Evolutionary conservation across 1,140 invertebrate genomes (phyloP).

Genomic region (Drosophila albomicans): DNA sequence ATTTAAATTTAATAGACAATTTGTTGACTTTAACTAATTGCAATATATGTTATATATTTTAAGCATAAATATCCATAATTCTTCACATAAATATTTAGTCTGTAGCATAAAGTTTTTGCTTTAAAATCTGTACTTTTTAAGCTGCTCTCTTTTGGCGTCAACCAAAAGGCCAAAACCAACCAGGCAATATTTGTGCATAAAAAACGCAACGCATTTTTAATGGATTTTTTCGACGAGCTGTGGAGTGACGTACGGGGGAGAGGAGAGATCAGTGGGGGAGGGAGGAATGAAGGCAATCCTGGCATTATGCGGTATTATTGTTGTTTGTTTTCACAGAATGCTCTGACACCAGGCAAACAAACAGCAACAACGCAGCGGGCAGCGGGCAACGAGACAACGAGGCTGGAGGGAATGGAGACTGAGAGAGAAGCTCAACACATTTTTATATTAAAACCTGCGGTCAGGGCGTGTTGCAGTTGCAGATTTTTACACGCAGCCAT

Average conservation of each 20-base stretch:
- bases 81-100: no score
- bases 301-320: slow-evolving; percentile 57
- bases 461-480: slow-evolving; percentile 52
- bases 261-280: not conserved
- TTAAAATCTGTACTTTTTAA: not conserved
- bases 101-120: not conserved
- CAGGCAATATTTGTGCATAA: slow-evolving; percentile 8
- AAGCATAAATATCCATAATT: no score
- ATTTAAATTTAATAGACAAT: no score
- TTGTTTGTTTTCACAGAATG: slow-evolving; percentile 56
- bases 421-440: slow-evolving; percentile 39
- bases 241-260: not conserved
- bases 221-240: slow-evolving; percentile 50
- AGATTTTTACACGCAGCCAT: slow-evolving; percentile 54
- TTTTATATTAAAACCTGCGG: slow-evolving; percentile 60
- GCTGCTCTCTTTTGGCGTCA: slow-evolving; percentile 16
- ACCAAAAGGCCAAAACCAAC: slow-evolving; percentile 32
- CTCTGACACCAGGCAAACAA: slow-evolving; percentile 55
- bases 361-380: slow-evolving; percentile 36
- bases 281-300: not conserved
- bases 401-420: not conserved
- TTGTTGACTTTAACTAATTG: no score
- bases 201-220: slow-evolving; percentile 54
- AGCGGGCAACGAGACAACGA: not conserved
- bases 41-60: no score